These are phyloP conservation scores for Xyrauchen texanus DNA, from an alignment of 2,113 vertebrate genomes.

Conservation along the genomic window DNA sequence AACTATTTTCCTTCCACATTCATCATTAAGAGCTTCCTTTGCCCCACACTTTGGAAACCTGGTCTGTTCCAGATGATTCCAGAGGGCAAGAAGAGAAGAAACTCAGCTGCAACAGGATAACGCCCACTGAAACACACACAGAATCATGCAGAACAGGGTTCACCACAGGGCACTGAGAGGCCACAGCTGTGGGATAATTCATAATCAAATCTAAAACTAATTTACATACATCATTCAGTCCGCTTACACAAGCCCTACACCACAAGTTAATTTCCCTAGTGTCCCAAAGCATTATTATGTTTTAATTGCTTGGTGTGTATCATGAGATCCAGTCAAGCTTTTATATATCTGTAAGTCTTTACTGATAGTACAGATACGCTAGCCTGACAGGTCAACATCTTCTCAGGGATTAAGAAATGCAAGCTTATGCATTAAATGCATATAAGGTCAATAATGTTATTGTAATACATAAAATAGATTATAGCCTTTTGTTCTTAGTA, in stretches of 20 bases:
- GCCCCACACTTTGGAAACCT: background rate
- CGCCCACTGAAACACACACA: background rate
- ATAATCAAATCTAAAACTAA: constrained; percentile 28
- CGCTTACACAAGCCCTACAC: background rate
- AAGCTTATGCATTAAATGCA: background rate
- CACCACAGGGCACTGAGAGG: constrained; percentile 25
- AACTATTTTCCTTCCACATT: background rate
- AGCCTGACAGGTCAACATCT: background rate
- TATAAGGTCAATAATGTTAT: background rate
- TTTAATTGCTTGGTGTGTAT: constrained; percentile 37
- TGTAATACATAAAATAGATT: constrained; percentile 4
- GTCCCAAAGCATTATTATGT: constrained; percentile 27
- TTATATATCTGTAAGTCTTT: background rate
- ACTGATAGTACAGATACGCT: background rate
- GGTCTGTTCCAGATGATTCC: background rate
- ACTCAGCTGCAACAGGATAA: background rate
- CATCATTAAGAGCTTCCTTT: background rate
- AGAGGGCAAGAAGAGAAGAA: background rate
- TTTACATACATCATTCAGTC: constrained; percentile 26
- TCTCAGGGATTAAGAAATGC: constrained; percentile 16
- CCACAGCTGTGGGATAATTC: constrained; percentile 20
- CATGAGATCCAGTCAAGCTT: background rate
- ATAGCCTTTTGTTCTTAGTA: background rate
- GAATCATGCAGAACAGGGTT: background rate
- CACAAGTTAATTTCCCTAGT: constrained; percentile 39